Conservation (phyloP, 2,888 invertebrate genomes). For the Odontothrips loti region DNA sequence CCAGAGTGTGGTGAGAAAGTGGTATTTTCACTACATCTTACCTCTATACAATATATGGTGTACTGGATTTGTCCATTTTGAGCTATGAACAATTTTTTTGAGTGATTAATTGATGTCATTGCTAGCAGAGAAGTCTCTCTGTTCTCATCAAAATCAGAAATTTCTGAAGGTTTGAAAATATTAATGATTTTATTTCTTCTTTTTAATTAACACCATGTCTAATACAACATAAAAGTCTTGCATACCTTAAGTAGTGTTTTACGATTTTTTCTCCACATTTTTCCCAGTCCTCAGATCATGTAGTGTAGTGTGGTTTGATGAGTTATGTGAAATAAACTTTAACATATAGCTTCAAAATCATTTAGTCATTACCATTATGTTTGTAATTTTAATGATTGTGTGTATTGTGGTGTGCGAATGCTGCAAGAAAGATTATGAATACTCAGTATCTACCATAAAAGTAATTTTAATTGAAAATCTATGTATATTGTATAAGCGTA, state of each 20-base stretch:
- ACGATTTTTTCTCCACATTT: not conserved
- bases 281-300: conserved; percentile 1
- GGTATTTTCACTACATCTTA: too few species aligned
- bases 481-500: not conserved
- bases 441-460: conserved; percentile 11
- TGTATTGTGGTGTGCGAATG: not conserved
- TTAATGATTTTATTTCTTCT: not conserved
- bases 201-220: not conserved
- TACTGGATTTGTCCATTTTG: not conserved
- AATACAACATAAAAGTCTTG: not conserved
- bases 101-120: too few species aligned
- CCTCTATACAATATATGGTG: too few species aligned
- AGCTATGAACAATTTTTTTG: too few species aligned
- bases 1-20: too few species aligned
- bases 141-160: too few species aligned
- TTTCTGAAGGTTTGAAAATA: too few species aligned
- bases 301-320: conserved; percentile 22
- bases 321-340: not conserved
- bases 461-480: conserved; percentile 18
- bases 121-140: too few species aligned
- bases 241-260: not conserved
- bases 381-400: not conserved
- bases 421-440: not conserved
- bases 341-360: not conserved
- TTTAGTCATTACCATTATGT: conserved; percentile 4